A percentile compares a stretch with the other conserved stretches of the same genome.
phyloP scores from a whole-genome alignment of 1,140 invertebrate genomes.

The Drosophila asahinai region DNA sequence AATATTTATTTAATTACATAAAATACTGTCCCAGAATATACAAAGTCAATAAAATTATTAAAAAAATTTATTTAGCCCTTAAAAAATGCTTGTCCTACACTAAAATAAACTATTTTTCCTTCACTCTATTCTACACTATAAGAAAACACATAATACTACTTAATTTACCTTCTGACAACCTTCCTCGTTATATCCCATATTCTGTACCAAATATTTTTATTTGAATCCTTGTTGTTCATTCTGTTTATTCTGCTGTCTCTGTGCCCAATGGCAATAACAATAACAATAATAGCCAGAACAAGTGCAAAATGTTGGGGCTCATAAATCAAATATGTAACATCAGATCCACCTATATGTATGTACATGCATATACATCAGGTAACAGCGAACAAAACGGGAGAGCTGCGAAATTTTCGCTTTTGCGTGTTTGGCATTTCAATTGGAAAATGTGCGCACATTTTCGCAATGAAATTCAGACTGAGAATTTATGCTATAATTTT shows the following conservation, averaged over 20 bases:
- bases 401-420: conserved; percentile 47
- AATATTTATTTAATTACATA: too few relatives aligned
- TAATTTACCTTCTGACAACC: neutral
- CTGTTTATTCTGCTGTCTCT: conserved; percentile 20
- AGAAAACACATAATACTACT: too few relatives aligned
- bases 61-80: neutral
- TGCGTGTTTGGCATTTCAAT: conserved; percentile 76
- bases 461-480: conserved; percentile 43
- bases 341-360: conserved; percentile 39
- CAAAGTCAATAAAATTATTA: neutral
- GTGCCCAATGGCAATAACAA: conserved; percentile 57
- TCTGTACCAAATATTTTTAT: neutral
- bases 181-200: too few relatives aligned
- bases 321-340: conserved; percentile 68
- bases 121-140: too few relatives aligned
- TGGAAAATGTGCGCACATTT: conserved; percentile 77
- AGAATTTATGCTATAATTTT: conserved; percentile 73
- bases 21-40: too few relatives aligned
- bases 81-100: too few relatives aligned
- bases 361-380: conserved; percentile 27
- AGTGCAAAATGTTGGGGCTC: conserved; percentile 59
- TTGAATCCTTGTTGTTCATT: conserved; percentile 4
- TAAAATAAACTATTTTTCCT: too few relatives aligned
- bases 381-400: conserved; percentile 21
- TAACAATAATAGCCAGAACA: conserved; percentile 39